Base-by-base conservation (phyloP, 2,113 vertebrate genomes). In the Ceratotherium simum region DNA sequence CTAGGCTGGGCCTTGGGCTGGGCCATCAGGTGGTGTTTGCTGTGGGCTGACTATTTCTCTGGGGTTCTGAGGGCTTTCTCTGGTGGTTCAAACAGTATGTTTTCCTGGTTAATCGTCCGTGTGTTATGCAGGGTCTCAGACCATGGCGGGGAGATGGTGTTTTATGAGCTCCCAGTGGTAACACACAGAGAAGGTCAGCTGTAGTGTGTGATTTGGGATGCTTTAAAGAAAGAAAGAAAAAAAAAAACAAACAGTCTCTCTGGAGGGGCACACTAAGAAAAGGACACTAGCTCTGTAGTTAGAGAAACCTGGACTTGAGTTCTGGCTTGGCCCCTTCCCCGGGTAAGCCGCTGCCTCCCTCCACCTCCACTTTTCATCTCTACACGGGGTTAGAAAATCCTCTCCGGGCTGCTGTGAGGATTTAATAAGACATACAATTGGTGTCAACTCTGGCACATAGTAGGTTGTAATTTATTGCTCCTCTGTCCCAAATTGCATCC, bases 301-400 rank as follows among this genome's bases (percentile, higher is more conserved):
- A 91, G 70, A 88, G 90, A 78, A 85, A n/a, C 27, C 62, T 65
- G 60, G 67, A 27, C 86, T 88, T 89, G 73, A 78, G 73, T 60
- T 95, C 69, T 39, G 54, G 23, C 36, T 85, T 39, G 8, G 78
- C n/a, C 25, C 8, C 48, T 76, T 12, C 21, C 9, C 51, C 42
- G 20, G 48, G 29, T 29, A 62, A 65, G n/a, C 29, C 56, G 27
- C 42, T 29, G 62, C 18, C 48, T 91, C 36, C 87, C 46, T 29
- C 25, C 7, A 18, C 25, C 51, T 92, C 36, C 0, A 36, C 33
- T 72, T 93, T 92, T 33, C 33, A 13, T 56, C 75, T 76, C 0
- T 73, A 58, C 64, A 64, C 56, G 51, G 73, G 73, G 42, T 67
- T 78, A 48, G 56, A 64, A 54, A 75, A 78, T 10, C 54, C 60